Percentiles rank a stretch among this genome's conserved stretches.
Evolutionary conservation across 2,888 invertebrate species (phyloP).

Genomic region (Meiosimyza decipiens): DNA sequence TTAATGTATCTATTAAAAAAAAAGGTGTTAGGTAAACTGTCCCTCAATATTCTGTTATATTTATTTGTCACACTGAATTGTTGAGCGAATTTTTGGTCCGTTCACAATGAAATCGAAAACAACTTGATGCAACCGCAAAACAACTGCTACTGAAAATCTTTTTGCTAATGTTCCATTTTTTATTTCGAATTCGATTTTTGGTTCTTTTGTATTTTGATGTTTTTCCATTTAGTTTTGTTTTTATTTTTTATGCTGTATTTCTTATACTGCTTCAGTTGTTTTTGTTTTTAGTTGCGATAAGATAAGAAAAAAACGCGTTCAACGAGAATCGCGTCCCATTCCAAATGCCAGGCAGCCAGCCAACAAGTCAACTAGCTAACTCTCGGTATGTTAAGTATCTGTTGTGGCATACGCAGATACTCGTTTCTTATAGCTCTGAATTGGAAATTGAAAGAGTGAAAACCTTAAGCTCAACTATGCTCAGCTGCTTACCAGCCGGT

Average conservation of each 20-base stretch:
- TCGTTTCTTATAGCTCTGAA: no score
- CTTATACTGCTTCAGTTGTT: conserved; percentile 17
- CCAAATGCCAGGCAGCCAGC: conserved; percentile 5
- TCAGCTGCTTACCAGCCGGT: no score
- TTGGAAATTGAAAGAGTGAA: no score
- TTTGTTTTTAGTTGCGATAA: conserved; percentile 30
- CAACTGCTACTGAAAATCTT: conserved; percentile 55
- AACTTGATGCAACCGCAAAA: conserved; percentile 57
- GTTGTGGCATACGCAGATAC: no score
- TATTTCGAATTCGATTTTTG: conserved; percentile 23
- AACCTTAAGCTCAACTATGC: no score
- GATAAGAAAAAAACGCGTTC: conserved; percentile 31
- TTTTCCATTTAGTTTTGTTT: conserved; percentile 5
- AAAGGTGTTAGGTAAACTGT: no score
- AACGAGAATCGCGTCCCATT: not conserved
- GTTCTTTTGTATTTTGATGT: conserved; percentile 14
- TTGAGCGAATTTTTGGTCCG: not conserved
- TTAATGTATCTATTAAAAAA: no score
- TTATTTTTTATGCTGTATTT: not conserved
- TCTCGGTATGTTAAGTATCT: not conserved
- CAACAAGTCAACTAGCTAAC: not conserved
- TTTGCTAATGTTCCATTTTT: conserved; percentile 52
- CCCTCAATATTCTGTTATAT: no score
- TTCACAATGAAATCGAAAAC: conserved; percentile 14
- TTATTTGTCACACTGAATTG: not conserved